A percentile compares a stretch with the other conserved stretches of the same genome.
These are phyloP conservation scores for Oscheius sp. DNA, from an alignment of 2,888 invertebrate genomes.

Conservation along the genomic window DNA sequence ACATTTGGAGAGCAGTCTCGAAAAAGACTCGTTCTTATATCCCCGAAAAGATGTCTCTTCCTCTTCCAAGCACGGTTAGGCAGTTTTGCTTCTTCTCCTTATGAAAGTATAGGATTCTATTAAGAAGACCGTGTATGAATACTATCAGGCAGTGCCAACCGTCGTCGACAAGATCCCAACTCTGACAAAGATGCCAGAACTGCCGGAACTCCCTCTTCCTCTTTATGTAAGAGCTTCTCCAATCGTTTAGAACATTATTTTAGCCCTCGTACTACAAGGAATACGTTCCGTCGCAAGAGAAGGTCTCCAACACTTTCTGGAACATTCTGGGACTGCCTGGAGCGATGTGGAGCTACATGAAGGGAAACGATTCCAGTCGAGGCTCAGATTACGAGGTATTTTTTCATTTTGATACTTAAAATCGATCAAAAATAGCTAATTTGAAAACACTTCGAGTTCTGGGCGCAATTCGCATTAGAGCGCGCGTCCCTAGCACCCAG, in stretches of 20 bases:
- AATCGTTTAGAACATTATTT: background rate
- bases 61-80: background rate
- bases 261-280: conserved; percentile 17
- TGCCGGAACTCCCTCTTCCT: conserved; percentile 8
- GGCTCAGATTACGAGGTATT: no score
- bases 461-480: no score
- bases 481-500: no score
- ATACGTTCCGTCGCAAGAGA: conserved; percentile 6
- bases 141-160: background rate
- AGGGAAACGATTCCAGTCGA: no score
- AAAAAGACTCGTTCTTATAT: background rate
- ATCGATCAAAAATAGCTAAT: no score
- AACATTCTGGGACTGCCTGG: background rate
- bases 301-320: background rate
- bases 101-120: background rate
- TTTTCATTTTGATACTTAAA: no score
- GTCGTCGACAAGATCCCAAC: background rate
- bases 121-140: background rate
- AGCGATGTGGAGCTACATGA: background rate
- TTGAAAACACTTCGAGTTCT: no score
- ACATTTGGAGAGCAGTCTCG: background rate
- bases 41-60: background rate
- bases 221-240: background rate
- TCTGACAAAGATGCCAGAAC: background rate
- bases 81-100: conserved; percentile 1